Evolutionary conservation across 2,113 vertebrate genomes (phyloP).

Genomic region (Perognathus longimembris): DNA sequence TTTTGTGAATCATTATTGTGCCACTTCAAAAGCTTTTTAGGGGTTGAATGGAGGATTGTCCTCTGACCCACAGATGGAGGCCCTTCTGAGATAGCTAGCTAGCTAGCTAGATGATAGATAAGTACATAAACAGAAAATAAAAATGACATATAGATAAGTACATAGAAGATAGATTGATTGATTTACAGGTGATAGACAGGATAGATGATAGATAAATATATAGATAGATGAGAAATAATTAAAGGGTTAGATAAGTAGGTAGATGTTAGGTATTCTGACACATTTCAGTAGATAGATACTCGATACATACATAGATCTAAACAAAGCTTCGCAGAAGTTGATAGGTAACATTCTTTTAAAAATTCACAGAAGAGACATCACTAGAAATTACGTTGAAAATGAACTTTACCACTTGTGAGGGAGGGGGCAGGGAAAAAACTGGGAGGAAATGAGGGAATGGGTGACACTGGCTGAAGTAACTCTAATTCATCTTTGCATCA

Average conservation of each 20-base stretch:
- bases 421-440: too few relatives aligned
- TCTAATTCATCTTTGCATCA: too few relatives aligned
- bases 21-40: neutral
- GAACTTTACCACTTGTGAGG: too few relatives aligned
- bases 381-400: too few relatives aligned
- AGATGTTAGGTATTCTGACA: neutral
- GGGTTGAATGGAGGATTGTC: neutral
- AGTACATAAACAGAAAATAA: neutral
- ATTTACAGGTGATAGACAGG: neutral
- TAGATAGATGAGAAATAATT: neutral
- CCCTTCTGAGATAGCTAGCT: neutral
- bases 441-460: too few relatives aligned
- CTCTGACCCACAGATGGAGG: neutral
- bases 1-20: neutral
- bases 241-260: neutral
- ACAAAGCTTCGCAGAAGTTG: neutral
- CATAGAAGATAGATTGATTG: neutral
- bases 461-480: too few relatives aligned
- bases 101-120: neutral
- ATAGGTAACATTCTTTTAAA: neutral
- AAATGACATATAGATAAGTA: neutral
- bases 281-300: neutral
- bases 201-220: too few relatives aligned
- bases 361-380: neutral
- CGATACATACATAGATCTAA: too few relatives aligned